phyloP scores from a whole-genome alignment of 2,113 vertebrate species.

The Brachionichthys hirsutus region DNA sequence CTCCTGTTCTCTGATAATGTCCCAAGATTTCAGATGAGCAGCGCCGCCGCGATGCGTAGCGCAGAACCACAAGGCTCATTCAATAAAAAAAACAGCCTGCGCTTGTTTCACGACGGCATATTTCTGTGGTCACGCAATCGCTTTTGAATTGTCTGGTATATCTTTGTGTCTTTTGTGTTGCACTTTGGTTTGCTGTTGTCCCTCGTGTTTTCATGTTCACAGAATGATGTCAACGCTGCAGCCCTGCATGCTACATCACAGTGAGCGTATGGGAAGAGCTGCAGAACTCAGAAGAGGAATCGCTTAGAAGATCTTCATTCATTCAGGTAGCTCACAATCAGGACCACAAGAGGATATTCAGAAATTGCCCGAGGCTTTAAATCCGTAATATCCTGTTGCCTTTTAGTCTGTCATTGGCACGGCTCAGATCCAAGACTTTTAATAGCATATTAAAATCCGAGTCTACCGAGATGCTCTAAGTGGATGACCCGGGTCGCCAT shows the following conservation, averaged over 20 bases:
- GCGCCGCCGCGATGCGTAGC: conserved; percentile 34
- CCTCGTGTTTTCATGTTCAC: conserved; percentile 28
- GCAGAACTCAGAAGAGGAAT: conserved; percentile 34
- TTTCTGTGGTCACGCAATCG: conserved; percentile 55
- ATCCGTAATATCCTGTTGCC: conserved; percentile 67
- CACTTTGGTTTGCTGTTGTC: conserved; percentile 44
- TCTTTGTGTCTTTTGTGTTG: conserved; percentile 39
- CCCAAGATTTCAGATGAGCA: conserved; percentile 36
- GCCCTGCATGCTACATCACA: conserved; percentile 13
- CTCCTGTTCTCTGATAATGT: conserved; percentile 45
- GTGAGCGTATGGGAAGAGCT: conserved; percentile 3
- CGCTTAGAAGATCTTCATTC: conserved; percentile 38
- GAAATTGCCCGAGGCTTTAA: conserved; percentile 57
- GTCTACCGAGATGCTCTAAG: conserved; percentile 46
- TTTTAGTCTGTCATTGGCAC: conserved; percentile 44
- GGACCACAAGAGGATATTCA: conserved; percentile 30
- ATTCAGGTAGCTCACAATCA: conserved; percentile 35
- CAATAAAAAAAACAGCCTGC: conserved; percentile 60
- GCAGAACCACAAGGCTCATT: conserved; percentile 52
- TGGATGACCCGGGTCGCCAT: conserved; percentile 52
- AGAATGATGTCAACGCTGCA: conserved; percentile 52
- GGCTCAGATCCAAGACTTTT: conserved; percentile 46
- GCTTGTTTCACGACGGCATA: conserved; percentile 55
- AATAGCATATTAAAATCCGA: conserved; percentile 39
- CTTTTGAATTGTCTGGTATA: conserved; percentile 16